Evolutionary conservation across 2,113 vertebrate species (phyloP), one percentile per base, ranked within the genome.

Genomic region (Phyllopteryx taeniolatus): DNA sequence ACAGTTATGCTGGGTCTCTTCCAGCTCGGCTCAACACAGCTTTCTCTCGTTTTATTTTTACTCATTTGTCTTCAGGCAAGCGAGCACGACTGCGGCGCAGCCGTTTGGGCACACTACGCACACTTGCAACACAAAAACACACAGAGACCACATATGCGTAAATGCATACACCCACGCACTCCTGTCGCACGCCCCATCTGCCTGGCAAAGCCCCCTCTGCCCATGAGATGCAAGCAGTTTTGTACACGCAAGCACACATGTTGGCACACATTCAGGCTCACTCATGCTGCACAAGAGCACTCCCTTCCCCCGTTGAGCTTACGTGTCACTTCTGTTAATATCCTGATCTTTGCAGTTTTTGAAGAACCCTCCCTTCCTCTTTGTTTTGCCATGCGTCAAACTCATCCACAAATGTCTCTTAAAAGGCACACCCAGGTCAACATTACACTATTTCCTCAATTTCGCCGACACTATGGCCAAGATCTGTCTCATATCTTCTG

Each of bases 21-120:
- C 84, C 83, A 86, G 79, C 72, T 73, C 67, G 15, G 78, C 79
- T 84, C 71, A 6, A 74, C 73, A 76, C 73, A 83, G 80, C 82
- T 84, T 81, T 85, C 71, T 78, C 80, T 68, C 64, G 78, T 86
- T 90, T 47, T 66, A 91, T 92, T 91, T 90, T 91, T 91, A 91
- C 81, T 85, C 86, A 76, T 88, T 88, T 89, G 79, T 91, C 89
- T 85, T 85, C 57, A 76, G 88, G 91, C 86, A 79, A 82, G 77
- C 78, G 74, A 79, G 70, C 67, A 68, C 35, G 33, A 76, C 77
- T 70, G 71, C 84, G 74, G 77, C 83, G 67, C 82, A 76, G 76
- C 75, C 69, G 70, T 80, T 88, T 73, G 73, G 80, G 70, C 77
- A 73, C 71, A 60, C 53, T 51, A 73, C 66, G 47, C 67, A 43